Evolutionary conservation across 2,888 invertebrate genomes (phyloP).

Genomic region (Slavum lentiscoides): DNA sequence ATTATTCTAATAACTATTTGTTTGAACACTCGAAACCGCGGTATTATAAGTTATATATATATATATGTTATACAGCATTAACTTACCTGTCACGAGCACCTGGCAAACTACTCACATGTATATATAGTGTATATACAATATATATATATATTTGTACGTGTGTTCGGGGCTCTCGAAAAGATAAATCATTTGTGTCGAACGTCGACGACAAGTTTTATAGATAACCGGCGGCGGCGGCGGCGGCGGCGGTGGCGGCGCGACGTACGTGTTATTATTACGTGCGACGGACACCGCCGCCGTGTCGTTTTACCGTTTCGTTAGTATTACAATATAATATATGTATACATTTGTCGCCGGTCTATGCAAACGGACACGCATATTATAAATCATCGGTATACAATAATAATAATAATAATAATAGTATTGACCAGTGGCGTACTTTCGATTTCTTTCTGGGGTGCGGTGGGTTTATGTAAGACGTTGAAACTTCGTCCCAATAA

Average conservation of each 20-base stretch:
- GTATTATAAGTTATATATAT: not conserved
- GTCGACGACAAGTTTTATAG: not conserved
- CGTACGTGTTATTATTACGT: not conserved
- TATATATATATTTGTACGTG: not conserved
- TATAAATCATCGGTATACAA: too few relatives aligned
- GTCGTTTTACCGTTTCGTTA: not conserved
- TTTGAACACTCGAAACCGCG: constrained; percentile 42
- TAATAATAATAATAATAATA: too few relatives aligned
- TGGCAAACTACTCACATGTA: not conserved
- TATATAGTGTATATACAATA: not conserved
- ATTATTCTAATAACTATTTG: constrained; percentile 24
- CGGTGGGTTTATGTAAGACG: too few relatives aligned
- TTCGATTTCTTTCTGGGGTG: too few relatives aligned
- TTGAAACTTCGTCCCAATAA: too few relatives aligned
- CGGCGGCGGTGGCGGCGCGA: not conserved
- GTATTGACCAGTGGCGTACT: too few relatives aligned
- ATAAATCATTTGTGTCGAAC: constrained; percentile 38
- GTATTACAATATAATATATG: not conserved
- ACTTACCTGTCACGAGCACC: constrained; percentile 42
- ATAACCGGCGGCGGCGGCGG: too few relatives aligned
- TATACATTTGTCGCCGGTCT: too few relatives aligned
- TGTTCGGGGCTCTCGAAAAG: constrained; percentile 23
- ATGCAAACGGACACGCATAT: too few relatives aligned
- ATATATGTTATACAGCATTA: constrained; percentile 2
- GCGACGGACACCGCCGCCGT: not conserved